These are phyloP conservation scores for Drosophila ohnishii DNA, from an alignment of 1,140 invertebrate genomes.

Conservation along the genomic window DNA sequence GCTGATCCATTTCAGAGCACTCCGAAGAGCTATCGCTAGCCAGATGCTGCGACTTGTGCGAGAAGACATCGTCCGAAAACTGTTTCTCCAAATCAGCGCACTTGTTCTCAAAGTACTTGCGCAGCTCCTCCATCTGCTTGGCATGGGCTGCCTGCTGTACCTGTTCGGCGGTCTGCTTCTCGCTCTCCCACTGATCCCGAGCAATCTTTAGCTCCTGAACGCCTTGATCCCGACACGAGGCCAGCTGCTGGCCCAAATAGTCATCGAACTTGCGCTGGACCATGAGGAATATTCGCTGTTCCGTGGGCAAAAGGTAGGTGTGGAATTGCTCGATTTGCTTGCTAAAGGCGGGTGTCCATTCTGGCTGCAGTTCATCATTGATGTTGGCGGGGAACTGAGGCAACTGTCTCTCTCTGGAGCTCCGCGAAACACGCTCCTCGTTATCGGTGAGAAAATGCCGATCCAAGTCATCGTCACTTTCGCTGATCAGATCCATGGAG, in stretches of 20 bases:
- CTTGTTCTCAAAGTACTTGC: constrained; percentile 90
- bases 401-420: constrained; percentile 78
- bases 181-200: constrained; percentile 77
- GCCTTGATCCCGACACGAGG: constrained; percentile 83
- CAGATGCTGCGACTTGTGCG: constrained; percentile 85
- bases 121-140: constrained; percentile 89
- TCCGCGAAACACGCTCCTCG: constrained; percentile 68
- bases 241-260: constrained; percentile 84
- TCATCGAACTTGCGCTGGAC: constrained; percentile 84
- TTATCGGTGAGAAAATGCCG: constrained; percentile 71
- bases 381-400: constrained; percentile 36
- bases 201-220: constrained; percentile 84
- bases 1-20: constrained; percentile 70
- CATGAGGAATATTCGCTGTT: constrained; percentile 81
- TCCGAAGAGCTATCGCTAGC: constrained; percentile 71
- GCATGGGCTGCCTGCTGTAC: constrained; percentile 87
- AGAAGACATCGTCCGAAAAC: constrained; percentile 88
- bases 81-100: constrained; percentile 90
- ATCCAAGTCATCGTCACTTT: constrained; percentile 78
- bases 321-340: constrained; percentile 82
- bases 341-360: constrained; percentile 77
- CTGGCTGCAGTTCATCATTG: constrained; percentile 66
- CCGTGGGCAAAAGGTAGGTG: constrained; percentile 82
- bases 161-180: constrained; percentile 63
- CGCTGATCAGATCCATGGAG: constrained; percentile 80